Conservation (phyloP, 2,113 vertebrate species). For the Psilopogon haemacephalus region DNA sequence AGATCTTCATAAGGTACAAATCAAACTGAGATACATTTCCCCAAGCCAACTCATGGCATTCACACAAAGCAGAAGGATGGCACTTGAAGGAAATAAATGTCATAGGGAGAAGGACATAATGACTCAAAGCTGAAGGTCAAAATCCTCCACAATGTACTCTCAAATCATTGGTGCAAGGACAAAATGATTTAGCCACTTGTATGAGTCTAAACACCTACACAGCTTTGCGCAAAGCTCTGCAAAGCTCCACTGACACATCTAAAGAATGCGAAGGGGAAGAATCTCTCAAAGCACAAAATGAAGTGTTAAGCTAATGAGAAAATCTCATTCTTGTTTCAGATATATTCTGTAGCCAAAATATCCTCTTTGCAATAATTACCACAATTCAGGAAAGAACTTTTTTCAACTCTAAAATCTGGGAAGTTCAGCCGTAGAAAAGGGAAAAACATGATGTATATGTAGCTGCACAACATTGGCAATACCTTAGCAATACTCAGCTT, state of each 20-base stretch:
- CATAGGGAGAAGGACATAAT: background rate
- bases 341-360: background rate
- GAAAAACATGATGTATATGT: background rate
- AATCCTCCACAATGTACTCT: background rate
- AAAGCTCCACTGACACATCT: background rate
- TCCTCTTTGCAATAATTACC: background rate
- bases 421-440: background rate
- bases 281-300: background rate
- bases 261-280: background rate
- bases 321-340: background rate
- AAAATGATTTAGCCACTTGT: background rate
- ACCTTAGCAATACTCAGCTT: background rate
- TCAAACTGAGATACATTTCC: background rate
- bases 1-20: background rate
- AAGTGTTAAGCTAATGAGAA: background rate
- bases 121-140: background rate
- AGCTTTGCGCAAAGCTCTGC: background rate
- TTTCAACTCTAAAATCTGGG: background rate
- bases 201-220: background rate
- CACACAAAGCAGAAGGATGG: background rate
- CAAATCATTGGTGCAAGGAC: background rate
- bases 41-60: background rate
- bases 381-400: background rate
- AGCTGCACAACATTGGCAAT: background rate
- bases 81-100: background rate